Base-by-base conservation (phyloP, 2,797 vertebrate genomes). In the Hippocampus kuda region DNA sequence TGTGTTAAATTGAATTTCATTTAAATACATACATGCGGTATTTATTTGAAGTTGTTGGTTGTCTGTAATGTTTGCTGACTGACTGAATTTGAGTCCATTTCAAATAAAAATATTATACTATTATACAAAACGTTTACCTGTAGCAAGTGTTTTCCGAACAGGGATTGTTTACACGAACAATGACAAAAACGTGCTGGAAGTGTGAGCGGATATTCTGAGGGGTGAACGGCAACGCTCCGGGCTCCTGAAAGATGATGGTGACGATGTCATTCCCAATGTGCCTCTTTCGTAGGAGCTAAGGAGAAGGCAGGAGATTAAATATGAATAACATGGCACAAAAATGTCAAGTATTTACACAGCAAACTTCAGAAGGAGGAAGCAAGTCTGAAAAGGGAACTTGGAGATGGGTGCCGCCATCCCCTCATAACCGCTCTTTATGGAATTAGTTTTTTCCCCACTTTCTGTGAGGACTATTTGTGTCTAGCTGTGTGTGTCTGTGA, bases 181-280 rank as follows among this genome's bases (percentile, higher is more conserved):
- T 94, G 80, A 98, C 91, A 75, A 98, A 98, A 73, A 98, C 95
- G 0, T 98, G 96, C 82, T 98, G 96, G 85, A 98, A 98, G 80
- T 98, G 96, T 0, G 96, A 98, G 5, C 96, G 93, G 70, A 98
- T 90, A 66, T 93, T 95, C 80, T 94, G 94, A 0, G 96, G 96
- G 0, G 96, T 98, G 88, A 98, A 98, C 2, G 96, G 93, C 72
- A 93, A 68, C 0, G 95, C 95, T 1, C 95, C 96, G 0, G 94
- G 95, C 77, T 98, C 96, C 75, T 98, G 96, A 88, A 98, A 98
- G 89, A 98, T 93, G 85, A 98, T 91, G 66, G 96, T 98, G 82
- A 98, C 96, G 2, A 98, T 98, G 85, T 98, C 96, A 3, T 98
- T 98, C 38, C 96, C 96, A 48, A 98, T 98, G 90, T 98, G 96